These are phyloP conservation scores for Tetrao urogallus DNA, from an alignment of 2,113 vertebrate genomes.

Conservation along the genomic window DNA sequence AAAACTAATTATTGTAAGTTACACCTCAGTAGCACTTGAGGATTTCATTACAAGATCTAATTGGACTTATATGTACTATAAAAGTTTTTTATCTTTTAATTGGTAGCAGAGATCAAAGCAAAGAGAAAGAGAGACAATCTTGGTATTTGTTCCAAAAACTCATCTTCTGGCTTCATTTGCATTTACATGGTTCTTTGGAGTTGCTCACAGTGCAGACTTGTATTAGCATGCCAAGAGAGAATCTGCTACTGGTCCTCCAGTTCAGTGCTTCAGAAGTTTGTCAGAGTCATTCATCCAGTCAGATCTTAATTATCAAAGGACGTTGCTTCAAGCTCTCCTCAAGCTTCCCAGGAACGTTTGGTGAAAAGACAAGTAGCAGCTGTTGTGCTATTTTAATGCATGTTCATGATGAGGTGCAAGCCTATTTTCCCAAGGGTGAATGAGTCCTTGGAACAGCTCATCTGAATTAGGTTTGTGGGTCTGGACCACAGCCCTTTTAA, in stretches of 20 bases:
- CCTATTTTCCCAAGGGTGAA: not conserved
- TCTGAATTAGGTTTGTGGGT: not conserved
- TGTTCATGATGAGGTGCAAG: not conserved
- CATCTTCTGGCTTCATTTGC: constrained; percentile 33
- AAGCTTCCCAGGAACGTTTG: not conserved
- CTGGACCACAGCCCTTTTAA: not conserved
- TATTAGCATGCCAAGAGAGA: constrained; percentile 16
- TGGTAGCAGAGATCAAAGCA: constrained; percentile 70
- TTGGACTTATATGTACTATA: constrained; percentile 67
- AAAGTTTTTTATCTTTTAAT: constrained; percentile 73
- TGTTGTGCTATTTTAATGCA: not conserved
- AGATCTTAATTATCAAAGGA: constrained; percentile 29
- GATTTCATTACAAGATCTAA: constrained; percentile 79
- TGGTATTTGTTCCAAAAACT: constrained; percentile 50
- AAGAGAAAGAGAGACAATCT: constrained; percentile 52
- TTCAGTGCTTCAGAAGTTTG: not conserved
- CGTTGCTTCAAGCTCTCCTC: not conserved
- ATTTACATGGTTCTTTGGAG: constrained; percentile 19
- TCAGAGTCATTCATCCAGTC: not conserved
- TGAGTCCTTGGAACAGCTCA: not conserved
- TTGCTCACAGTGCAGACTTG: not conserved
- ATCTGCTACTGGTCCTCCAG: not conserved
- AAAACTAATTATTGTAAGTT: constrained; percentile 79
- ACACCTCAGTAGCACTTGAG: constrained; percentile 71
- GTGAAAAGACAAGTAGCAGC: not conserved